Evolutionary conservation across 2,888 invertebrate species (phyloP).

Genomic region (Hetaerina titia): DNA sequence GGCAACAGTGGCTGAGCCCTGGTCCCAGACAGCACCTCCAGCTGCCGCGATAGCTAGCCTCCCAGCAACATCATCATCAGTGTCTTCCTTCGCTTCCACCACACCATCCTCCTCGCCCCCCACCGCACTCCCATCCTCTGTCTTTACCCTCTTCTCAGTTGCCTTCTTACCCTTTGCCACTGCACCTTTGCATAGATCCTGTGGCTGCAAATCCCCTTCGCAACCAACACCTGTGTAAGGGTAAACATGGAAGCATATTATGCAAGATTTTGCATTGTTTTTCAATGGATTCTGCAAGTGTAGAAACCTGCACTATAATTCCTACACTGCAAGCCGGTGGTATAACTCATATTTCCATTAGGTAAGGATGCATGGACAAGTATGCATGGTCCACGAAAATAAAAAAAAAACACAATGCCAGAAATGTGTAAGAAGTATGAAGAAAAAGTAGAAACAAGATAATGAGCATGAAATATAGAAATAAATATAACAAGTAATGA

Average conservation of each 20-base stretch:
- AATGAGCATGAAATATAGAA: too few relatives aligned
- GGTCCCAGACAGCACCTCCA: conserved; percentile 61
- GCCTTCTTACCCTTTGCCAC: conserved; percentile 47
- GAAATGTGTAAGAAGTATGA: too few relatives aligned
- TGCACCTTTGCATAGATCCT: conserved; percentile 61
- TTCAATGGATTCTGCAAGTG: too few relatives aligned
- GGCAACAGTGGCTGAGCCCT: conserved; percentile 73
- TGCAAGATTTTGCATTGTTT: background rate
- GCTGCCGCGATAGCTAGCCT: conserved; percentile 49
- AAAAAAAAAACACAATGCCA: too few relatives aligned
- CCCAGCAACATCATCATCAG: conserved; percentile 39
- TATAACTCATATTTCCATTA: too few relatives aligned
- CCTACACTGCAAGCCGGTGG: too few relatives aligned
- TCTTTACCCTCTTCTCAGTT: conserved; percentile 67
- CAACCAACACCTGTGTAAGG: conserved; percentile 25
- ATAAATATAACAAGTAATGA: too few relatives aligned
- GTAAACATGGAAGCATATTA: background rate
- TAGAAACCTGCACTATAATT: too few relatives aligned
- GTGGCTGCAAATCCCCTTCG: conserved; percentile 58
- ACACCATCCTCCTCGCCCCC: conserved; percentile 36
- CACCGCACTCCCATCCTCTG: conserved; percentile 40
- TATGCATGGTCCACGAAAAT: too few relatives aligned
- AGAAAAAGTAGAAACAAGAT: too few relatives aligned
- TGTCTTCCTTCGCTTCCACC: conserved; percentile 46
- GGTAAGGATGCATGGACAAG: too few relatives aligned